phyloP scores from a whole-genome alignment of 2,113 vertebrate species.

The Empidonax traillii region DNA sequence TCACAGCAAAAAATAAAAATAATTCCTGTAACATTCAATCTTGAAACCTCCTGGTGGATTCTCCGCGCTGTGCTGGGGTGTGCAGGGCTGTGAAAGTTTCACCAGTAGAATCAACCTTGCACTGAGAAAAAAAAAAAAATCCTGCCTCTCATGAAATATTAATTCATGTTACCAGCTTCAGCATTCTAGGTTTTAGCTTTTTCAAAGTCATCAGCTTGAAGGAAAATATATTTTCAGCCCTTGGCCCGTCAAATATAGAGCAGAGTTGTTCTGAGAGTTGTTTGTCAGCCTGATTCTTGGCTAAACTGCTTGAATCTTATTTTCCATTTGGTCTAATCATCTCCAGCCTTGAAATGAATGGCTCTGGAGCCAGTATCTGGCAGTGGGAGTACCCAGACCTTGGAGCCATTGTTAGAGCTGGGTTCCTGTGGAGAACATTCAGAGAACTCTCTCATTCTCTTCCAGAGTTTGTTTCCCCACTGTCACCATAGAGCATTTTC shows the following conservation, averaged over 20 bases:
- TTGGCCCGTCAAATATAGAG: neutral
- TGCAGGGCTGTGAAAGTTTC: neutral
- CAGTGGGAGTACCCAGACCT: neutral
- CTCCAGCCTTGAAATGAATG: slow-evolving; percentile 13
- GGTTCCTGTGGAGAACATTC: neutral
- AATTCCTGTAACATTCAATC: slow-evolving; percentile 6
- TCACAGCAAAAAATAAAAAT: slow-evolving; percentile 3
- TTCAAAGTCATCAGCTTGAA: slow-evolving; percentile 5
- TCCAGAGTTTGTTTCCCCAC: neutral
- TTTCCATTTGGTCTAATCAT: slow-evolving; percentile 32
- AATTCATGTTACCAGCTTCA: slow-evolving; percentile 8
- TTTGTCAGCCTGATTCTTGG: slow-evolving; percentile 4
- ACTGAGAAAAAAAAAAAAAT: neutral
- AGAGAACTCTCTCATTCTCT: neutral
- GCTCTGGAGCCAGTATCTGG: slow-evolving; percentile 11
- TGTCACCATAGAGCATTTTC: neutral
- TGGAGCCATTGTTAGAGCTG: neutral
- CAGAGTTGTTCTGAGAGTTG: neutral
- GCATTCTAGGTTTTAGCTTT: slow-evolving; percentile 19
- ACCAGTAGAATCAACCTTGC: neutral
- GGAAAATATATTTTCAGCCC: neutral
- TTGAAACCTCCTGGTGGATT: neutral
- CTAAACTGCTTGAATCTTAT: slow-evolving; percentile 16
- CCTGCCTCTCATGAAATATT: neutral
- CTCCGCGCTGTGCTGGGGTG: neutral